Percentiles rank a stretch among this genome's conserved stretches.
Evolutionary conservation across 2,888 invertebrate species (phyloP).

Genomic region (Eupithecia subumbrata): DNA sequence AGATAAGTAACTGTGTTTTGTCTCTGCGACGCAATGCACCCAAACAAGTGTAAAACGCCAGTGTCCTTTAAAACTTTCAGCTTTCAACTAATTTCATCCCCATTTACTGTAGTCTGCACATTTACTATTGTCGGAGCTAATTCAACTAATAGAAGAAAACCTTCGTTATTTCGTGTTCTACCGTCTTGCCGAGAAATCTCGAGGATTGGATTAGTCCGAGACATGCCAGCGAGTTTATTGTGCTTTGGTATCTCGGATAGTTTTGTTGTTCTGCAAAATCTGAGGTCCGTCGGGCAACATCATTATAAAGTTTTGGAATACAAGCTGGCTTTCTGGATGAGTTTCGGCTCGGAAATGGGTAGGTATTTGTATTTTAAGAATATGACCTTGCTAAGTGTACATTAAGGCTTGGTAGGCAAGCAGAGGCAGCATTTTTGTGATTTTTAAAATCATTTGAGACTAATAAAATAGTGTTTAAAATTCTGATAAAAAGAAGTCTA

Average conservation of each 20-base stretch:
- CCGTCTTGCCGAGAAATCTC: slow-evolving; percentile 1
- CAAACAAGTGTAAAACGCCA: neutral
- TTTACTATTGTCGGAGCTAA: slow-evolving; percentile 12
- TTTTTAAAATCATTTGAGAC: too few species aligned
- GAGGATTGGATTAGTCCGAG: neutral
- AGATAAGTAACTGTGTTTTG: neutral
- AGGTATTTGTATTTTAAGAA: too few species aligned
- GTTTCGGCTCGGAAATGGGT: neutral
- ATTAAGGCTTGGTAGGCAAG: too few species aligned
- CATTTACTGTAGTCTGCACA: neutral
- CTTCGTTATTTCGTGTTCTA: neutral
- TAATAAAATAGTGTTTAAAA: too few species aligned
- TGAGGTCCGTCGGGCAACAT: neutral
- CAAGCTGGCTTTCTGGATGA: neutral
- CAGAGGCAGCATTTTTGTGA: too few species aligned
- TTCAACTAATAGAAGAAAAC: slow-evolving; percentile 24
- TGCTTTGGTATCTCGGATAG: neutral
- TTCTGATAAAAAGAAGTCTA: too few species aligned
- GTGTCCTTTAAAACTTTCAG: neutral
- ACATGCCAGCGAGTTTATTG: slow-evolving; percentile 7
- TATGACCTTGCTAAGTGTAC: too few species aligned
- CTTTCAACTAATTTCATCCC: slow-evolving; percentile 5
- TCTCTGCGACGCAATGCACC: neutral
- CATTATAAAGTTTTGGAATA: neutral
- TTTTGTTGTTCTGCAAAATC: slow-evolving; percentile 8